Evolutionary conservation across 2,888 invertebrate species (phyloP).

Genomic region (Agelastica alni): DNA sequence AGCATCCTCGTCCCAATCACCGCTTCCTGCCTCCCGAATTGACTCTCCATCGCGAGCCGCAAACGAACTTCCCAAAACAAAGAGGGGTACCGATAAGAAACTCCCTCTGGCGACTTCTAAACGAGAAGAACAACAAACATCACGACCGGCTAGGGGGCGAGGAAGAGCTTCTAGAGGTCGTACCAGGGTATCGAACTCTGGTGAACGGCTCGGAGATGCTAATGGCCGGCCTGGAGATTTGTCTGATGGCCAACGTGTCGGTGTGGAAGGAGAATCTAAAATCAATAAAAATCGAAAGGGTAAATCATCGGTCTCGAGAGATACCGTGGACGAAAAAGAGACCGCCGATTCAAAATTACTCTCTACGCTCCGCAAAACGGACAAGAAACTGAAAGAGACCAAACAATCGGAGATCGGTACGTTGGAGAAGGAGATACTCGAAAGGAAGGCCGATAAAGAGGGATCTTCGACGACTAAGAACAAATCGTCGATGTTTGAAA

Average conservation of each 20-base stretch:
- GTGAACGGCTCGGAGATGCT: conserved; percentile 72
- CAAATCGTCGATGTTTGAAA: conserved; percentile 59
- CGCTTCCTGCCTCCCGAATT: conserved; percentile 29
- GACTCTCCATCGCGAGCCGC: conserved; percentile 36
- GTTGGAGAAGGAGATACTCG: conserved; percentile 56
- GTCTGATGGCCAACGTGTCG: conserved; percentile 63
- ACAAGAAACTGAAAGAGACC: conserved; percentile 62
- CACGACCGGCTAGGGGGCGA: conserved; percentile 51
- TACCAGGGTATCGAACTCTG: conserved; percentile 51
- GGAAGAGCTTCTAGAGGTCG: conserved; percentile 42
- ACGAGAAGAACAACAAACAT: conserved; percentile 70
- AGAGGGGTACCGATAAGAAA: conserved; percentile 28
- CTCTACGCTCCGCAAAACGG: conserved; percentile 66
- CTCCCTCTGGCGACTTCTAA: conserved; percentile 55
- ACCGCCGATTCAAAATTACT: conserved; percentile 64
- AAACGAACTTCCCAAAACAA: conserved; percentile 19
- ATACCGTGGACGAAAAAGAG: conserved; percentile 56
- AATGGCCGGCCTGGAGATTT: conserved; percentile 68
- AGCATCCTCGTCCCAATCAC: conserved; percentile 28
- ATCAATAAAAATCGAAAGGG: conserved; percentile 52
- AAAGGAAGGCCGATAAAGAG: conserved; percentile 49
- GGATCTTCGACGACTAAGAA: conserved; percentile 41
- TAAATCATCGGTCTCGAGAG: conserved; percentile 46
- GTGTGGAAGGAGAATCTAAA: conserved; percentile 52
- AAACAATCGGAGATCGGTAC: conserved; percentile 40